Evolutionary conservation across 2,888 invertebrate genomes (phyloP).

Genomic region (Copidosoma aretas): DNA sequence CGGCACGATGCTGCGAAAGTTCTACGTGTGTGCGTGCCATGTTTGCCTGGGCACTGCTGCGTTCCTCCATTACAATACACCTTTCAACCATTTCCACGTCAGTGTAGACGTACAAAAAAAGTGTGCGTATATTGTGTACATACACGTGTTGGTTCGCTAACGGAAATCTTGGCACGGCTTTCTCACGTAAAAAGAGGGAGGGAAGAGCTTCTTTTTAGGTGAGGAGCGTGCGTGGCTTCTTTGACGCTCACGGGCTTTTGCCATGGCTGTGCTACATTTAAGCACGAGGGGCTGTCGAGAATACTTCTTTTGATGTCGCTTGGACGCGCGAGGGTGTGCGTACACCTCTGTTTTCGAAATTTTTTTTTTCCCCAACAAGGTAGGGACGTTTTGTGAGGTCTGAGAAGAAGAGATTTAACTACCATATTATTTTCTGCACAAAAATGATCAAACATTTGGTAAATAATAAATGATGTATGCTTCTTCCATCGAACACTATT

Average conservation of each 20-base stretch:
- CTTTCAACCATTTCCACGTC: not conserved
- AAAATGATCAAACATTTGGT: too few species aligned
- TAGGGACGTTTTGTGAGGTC: too few species aligned
- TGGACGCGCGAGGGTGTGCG: too few species aligned
- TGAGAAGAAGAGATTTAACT: too few species aligned
- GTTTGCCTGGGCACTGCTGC: not conserved
- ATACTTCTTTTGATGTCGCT: not conserved
- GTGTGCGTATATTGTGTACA: too few species aligned
- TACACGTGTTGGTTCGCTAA: too few species aligned
- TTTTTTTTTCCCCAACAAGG: too few species aligned
- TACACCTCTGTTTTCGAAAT: too few species aligned
- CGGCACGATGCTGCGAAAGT: not conserved
- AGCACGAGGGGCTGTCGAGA: not conserved
- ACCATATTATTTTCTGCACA: too few species aligned
- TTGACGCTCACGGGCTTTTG: conserved; percentile 1
- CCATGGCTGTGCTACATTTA: not conserved
- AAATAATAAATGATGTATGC: too few species aligned
- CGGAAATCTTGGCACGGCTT: too few species aligned
- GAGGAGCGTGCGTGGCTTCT: conserved; percentile 8
- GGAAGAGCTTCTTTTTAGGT: conserved; percentile 4
- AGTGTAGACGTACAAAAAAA: not conserved
- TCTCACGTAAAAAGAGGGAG: not conserved
- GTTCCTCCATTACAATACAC: not conserved
- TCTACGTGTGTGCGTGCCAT: not conserved
- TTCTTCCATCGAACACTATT: too few species aligned